Evolutionary conservation across 2,113 vertebrate genomes (phyloP).

Genomic region (Oreotrochilus melanogaster): DNA sequence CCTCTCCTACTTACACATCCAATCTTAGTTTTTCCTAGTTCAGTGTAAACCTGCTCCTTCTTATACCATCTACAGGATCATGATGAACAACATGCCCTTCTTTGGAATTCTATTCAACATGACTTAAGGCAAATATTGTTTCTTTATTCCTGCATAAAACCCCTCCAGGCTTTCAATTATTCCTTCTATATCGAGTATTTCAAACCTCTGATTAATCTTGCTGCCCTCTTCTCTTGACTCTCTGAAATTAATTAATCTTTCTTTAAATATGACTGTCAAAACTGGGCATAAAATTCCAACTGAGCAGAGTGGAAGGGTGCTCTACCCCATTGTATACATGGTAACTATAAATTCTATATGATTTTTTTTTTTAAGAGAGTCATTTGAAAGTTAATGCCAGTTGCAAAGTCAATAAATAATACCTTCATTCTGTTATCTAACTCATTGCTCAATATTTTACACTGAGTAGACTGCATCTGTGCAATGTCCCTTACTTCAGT

Average conservation of each 20-base stretch:
- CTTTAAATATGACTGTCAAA: neutral
- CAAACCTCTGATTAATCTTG: neutral
- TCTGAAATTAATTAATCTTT: neutral
- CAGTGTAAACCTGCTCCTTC: neutral
- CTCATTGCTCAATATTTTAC: neutral
- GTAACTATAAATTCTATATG: neutral
- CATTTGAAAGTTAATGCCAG: neutral
- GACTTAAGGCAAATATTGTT: neutral
- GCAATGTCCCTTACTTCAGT: neutral
- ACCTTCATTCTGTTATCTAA: neutral
- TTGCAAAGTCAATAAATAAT: neutral
- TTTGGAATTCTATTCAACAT: neutral
- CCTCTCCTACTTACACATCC: neutral
- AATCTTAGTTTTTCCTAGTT: neutral
- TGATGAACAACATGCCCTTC: fast-evolving
- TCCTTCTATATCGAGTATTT: neutral
- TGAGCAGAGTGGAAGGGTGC: neutral
- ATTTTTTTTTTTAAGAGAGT: neutral
- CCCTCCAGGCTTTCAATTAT: neutral
- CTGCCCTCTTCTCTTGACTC: neutral
- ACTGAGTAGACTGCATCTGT: neutral
- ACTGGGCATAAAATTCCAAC: neutral
- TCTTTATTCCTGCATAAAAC: neutral
- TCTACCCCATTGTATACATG: neutral
- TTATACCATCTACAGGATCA: neutral